Percentiles rank a stretch among this genome's conserved stretches.
phyloP scores from a whole-genome alignment of 2,888 invertebrate genomes.

The Amblyjoppa fuscipennis region DNA sequence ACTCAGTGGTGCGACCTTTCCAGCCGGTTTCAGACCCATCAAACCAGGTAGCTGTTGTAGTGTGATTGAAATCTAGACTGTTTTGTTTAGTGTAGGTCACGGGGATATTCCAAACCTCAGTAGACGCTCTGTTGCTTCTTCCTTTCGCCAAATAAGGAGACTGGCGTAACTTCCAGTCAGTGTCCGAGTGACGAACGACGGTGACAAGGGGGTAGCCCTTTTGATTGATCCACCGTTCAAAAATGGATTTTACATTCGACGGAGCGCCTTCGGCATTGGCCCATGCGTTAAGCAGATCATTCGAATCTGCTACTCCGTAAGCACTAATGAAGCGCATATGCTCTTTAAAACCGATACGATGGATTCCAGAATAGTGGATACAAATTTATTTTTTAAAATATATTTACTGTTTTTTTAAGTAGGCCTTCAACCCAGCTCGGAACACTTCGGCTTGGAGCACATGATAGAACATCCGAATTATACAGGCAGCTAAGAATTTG shows the following conservation, averaged over 20 bases:
- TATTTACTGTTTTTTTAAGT: slow-evolving; percentile 73
- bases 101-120: slow-evolving; percentile 79
- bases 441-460: slow-evolving; percentile 85
- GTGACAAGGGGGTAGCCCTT: slow-evolving; percentile 89
- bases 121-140: background rate
- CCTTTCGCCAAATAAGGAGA: slow-evolving; percentile 74
- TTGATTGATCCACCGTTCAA: slow-evolving; percentile 88
- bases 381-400: background rate
- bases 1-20: slow-evolving; percentile 82
- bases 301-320: slow-evolving; percentile 84
- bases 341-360: background rate
- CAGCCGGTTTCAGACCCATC: background rate
- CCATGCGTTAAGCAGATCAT: slow-evolving; percentile 84
- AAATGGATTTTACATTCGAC: slow-evolving; percentile 80
- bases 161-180: slow-evolving; percentile 85
- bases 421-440: slow-evolving; percentile 81
- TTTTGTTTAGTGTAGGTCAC: background rate
- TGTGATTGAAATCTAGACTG: too few species aligned
- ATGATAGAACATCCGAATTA: slow-evolving; percentile 87
- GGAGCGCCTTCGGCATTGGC: background rate
- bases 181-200: slow-evolving; percentile 86
- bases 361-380: background rate
- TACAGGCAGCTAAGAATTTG: background rate
- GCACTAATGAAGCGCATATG: slow-evolving; percentile 53
- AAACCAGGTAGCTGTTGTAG: background rate